Evolutionary conservation across 1,140 invertebrate species (phyloP).

Genomic region (Ips typographus): DNA sequence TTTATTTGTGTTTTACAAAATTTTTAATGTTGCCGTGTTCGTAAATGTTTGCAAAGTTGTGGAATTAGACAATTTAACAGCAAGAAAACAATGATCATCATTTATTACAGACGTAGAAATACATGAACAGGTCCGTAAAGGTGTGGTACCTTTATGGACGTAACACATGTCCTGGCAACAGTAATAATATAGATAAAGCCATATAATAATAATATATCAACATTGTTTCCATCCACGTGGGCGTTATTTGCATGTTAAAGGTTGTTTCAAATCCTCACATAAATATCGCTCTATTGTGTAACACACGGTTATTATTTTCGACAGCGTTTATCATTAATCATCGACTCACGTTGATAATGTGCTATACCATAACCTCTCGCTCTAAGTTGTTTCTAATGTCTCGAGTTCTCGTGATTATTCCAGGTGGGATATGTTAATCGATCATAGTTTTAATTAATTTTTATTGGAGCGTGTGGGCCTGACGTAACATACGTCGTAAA

Average conservation of each 20-base stretch:
- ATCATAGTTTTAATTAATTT: neutral
- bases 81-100: neutral
- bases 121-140: constrained; percentile 21
- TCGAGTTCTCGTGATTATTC: too few species aligned
- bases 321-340: constrained; percentile 21
- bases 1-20: too few species aligned
- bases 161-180: constrained; percentile 36
- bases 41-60: too few species aligned
- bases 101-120: neutral
- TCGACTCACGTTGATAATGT: neutral
- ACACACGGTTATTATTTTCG: constrained; percentile 21
- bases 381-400: neutral
- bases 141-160: constrained; percentile 29
- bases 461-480: neutral
- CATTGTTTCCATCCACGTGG: constrained; percentile 32
- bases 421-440: too few species aligned
- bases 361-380: neutral
- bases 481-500: constrained; percentile 11
- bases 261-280: constrained; percentile 23
- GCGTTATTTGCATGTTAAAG: constrained; percentile 39
- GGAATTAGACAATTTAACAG: too few species aligned
- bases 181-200: constrained; percentile 41
- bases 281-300: constrained; percentile 23
- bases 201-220: constrained; percentile 39
- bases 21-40: too few species aligned